phyloP scores from a whole-genome alignment of 2,113 vertebrate genomes.

The Hucho hucho region DNA sequence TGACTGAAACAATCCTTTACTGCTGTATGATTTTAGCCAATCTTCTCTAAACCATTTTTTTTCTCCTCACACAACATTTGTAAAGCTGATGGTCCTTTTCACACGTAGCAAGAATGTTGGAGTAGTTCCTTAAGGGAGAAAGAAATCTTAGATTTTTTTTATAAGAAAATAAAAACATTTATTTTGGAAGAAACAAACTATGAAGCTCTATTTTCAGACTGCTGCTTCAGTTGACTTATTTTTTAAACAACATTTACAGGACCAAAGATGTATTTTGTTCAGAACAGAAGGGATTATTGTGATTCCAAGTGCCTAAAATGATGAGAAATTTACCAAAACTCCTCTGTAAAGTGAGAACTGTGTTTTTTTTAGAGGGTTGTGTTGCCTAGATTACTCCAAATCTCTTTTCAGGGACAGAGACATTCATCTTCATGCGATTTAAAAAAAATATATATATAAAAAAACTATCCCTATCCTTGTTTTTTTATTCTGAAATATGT shows the following conservation, averaged over 20 bases:
- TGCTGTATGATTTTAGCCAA: constrained; percentile 76
- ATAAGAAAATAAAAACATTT: constrained; percentile 46
- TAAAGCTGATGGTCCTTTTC: constrained; percentile 69
- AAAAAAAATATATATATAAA: constrained; percentile 71
- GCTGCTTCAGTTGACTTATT: constrained; percentile 57
- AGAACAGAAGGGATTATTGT: constrained; percentile 66
- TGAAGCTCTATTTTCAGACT: constrained; percentile 59
- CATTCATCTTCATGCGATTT: constrained; percentile 72
- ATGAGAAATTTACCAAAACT: constrained; percentile 59
- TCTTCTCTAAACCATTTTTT: constrained; percentile 31
- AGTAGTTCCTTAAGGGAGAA: constrained; percentile 55
- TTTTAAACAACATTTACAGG: constrained; percentile 61
- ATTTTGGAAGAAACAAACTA: constrained; percentile 53
- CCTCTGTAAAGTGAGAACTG: constrained; percentile 61
- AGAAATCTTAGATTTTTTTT: constrained; percentile 11
- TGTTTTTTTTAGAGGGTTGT: constrained; percentile 52
- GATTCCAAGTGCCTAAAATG: constrained; percentile 77
- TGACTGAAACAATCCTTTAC: constrained; percentile 67
- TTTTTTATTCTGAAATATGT: constrained; percentile 16
- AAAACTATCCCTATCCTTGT: constrained; percentile 56
- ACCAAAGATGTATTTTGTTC: constrained; percentile 74
- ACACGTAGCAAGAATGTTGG: constrained; percentile 60
- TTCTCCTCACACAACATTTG: constrained; percentile 57
- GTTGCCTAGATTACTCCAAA: constrained; percentile 64
- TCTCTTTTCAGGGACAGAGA: constrained; percentile 67